Evolutionary conservation across 1,140 invertebrate species (phyloP), one percentile per base, ranked within the genome.

Genomic region (Plutomurus gul): DNA sequence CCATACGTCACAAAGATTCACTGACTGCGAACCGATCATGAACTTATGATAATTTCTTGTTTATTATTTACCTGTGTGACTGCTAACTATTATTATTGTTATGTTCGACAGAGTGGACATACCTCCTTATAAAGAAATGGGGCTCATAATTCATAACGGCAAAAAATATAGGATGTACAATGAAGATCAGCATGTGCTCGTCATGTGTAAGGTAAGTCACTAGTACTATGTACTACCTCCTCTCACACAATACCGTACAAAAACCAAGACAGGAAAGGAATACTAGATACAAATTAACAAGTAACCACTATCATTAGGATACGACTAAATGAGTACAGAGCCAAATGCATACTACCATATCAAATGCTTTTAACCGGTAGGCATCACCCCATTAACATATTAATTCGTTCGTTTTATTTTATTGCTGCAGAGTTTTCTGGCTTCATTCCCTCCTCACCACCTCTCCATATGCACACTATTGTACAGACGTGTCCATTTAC

Each of bases 181-280:
- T 65, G 27, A 65, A 65, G 56, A 65, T 30, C 56, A 65, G 56
- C 56, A 65, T 65, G 56, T 65, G n/a, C n/a, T 47, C 16, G 43
- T 2, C n/a, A 47, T 18, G 43, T 47, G 43, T 18, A 47, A n/a
- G n/a, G n/a, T n/a, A n/a, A n/a, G n/a, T n/a, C n/a, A n/a, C n/a
- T n/a, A n/a, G n/a, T n/a, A n/a, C n/a, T n/a, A n/a, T n/a, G n/a
- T n/a, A n/a, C n/a, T n/a, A n/a, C n/a, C n/a, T n/a, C n/a, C 43
- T 47, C 20, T 20, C n/a, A 1, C 13, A 51, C 47, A 51, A 11
- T 51, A 51, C 0, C 20, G 20, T n/a, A 51, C 47, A 20, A 8
- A 22, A 25, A 22, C 20, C 7, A 7, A 22, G 18, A 22, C 10
- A 22, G 25, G 25, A 49, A 49, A 22, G 47, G 18, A 51, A 25